Evolutionary conservation across 2,797 vertebrate genomes (phyloP).

Genomic region (Buphagus erythrorhynchus): DNA sequence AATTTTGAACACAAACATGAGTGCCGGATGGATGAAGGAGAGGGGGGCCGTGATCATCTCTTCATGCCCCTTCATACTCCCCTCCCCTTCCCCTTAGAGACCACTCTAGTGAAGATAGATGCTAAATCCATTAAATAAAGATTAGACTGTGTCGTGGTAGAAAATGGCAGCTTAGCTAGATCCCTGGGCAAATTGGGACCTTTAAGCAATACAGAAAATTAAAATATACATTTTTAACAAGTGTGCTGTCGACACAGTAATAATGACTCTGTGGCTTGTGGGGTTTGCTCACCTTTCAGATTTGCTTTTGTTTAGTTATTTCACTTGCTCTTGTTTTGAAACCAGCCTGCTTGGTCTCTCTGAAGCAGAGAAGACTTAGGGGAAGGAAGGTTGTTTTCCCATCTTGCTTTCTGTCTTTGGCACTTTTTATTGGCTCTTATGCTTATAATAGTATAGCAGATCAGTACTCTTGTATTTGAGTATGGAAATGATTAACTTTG

Average conservation of each 20-base stretch:
- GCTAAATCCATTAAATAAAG: conserved; percentile 99
- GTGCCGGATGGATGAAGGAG: conserved; percentile 92
- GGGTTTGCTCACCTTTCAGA: conserved; percentile 73
- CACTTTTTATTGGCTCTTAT: conserved; percentile 38
- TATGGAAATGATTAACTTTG: conserved; percentile 68
- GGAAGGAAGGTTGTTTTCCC: background rate
- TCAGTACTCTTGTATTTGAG: conserved; percentile 24
- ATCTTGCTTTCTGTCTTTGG: conserved; percentile 43
- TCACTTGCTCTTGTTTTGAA: conserved; percentile 74
- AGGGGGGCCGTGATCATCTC: conserved; percentile 83
- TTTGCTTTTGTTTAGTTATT: conserved; percentile 74
- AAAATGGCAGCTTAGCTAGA: conserved; percentile 84
- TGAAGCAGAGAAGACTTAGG: conserved; percentile 57
- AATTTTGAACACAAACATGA: conserved; percentile 99
- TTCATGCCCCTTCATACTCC: conserved; percentile 81
- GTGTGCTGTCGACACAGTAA: conserved; percentile 71
- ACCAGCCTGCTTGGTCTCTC: conserved; percentile 56
- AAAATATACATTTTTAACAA: conserved; percentile 88
- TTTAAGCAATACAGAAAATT: conserved; percentile 83
- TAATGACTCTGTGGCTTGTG: conserved; percentile 67
- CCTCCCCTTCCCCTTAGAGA: conserved; percentile 85
- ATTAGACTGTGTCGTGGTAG: conserved; percentile 88
- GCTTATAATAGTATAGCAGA: conserved; percentile 9
- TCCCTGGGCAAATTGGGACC: conserved; percentile 80
- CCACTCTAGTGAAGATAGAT: conserved; percentile 92